These are phyloP conservation scores for Pheosia gnoma DNA, from an alignment of 2,888 invertebrate genomes.

Conservation along the genomic window DNA sequence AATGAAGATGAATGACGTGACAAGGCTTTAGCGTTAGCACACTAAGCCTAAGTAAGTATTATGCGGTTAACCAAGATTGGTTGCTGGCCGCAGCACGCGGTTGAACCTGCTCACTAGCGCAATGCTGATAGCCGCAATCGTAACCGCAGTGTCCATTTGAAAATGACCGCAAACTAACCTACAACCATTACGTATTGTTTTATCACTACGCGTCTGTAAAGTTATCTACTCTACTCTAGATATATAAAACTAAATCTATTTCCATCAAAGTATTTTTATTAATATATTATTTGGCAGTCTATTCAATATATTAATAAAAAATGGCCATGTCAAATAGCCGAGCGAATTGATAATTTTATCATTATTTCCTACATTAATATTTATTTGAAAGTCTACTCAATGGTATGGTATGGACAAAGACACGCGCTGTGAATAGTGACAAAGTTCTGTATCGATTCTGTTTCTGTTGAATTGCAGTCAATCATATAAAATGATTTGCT, in stretches of 20 bases:
- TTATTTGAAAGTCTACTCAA: neutral
- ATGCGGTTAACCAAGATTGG: no score
- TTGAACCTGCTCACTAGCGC: no score
- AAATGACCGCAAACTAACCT: no score
- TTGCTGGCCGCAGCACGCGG: no score
- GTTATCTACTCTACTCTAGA: neutral
- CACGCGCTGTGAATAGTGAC: neutral
- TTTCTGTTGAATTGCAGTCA: neutral
- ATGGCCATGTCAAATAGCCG: neutral
- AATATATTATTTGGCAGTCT: neutral
- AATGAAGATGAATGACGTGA: no score
- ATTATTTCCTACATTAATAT: neutral
- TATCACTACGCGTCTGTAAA: no score
- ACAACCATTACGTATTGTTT: no score
- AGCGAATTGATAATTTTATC: neutral
- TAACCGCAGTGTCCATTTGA: no score
- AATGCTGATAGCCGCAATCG: no score
- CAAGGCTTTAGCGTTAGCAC: no score
- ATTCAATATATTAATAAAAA: slow-evolving; percentile 1
- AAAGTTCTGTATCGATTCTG: neutral
- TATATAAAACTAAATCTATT: neutral
- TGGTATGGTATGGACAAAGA: neutral
- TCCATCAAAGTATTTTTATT: neutral
- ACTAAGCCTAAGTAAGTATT: no score
- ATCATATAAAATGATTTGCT: neutral